These are phyloP conservation scores for Thyatira batis DNA, from an alignment of 2,888 invertebrate species.

Conservation along the genomic window DNA sequence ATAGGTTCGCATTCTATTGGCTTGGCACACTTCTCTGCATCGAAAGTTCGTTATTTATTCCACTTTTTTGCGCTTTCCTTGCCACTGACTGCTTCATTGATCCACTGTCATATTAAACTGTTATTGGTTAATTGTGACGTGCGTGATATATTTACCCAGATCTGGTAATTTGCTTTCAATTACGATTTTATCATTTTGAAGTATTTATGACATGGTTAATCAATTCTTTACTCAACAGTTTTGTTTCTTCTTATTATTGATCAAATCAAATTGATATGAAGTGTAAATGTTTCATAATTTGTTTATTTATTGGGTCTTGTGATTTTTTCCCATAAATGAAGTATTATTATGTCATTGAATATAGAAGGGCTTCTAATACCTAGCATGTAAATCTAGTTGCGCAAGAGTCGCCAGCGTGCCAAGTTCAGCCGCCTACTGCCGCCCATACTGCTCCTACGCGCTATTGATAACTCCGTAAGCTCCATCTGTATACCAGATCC, in stretches of 20 bases:
- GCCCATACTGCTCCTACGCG: constrained; percentile 65
- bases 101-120: constrained; percentile 48
- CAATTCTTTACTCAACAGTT: too few species aligned
- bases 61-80: constrained; percentile 63
- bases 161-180: constrained; percentile 15
- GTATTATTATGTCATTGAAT: constrained; percentile 37
- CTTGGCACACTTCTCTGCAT: constrained; percentile 70
- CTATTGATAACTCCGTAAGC: constrained; percentile 32
- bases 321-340: constrained; percentile 3
- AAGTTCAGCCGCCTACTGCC: constrained; percentile 69
- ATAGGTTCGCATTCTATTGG: constrained; percentile 58
- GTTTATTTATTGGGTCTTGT: not conserved
- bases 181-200: constrained; percentile 13
- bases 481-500: constrained; percentile 26
- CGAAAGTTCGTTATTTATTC: constrained; percentile 73
- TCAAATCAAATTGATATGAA: too few species aligned
- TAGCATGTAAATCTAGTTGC: constrained; percentile 43
- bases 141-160: constrained; percentile 26
- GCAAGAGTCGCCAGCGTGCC: constrained; percentile 58
- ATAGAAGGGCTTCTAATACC: constrained; percentile 53
- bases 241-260: too few species aligned
- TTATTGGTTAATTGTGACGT: constrained; percentile 35
- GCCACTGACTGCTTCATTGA: constrained; percentile 45
- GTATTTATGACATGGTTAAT: not conserved
- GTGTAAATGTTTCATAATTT: too few species aligned